Percentiles rank a stretch among this genome's conserved stretches.
phyloP scores from a whole-genome alignment of 1,140 invertebrate species.

The Scaptomyza graminum region DNA sequence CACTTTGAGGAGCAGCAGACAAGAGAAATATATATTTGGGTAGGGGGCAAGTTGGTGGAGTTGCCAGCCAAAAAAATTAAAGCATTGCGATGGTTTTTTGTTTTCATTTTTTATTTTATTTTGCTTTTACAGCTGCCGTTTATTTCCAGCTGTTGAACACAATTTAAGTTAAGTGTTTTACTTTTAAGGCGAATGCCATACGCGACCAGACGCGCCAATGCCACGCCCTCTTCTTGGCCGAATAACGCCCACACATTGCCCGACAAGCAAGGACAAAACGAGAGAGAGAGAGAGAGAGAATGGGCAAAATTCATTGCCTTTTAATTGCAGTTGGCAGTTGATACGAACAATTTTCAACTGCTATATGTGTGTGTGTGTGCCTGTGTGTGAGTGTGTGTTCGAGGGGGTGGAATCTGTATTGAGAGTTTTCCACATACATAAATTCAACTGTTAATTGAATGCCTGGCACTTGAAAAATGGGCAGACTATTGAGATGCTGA shows the following conservation, averaged over 20 bases:
- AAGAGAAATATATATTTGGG: not conserved
- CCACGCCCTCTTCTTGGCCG: constrained; percentile 30
- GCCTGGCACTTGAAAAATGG: constrained; percentile 70
- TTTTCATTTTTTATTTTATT: not conserved
- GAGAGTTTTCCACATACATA: constrained; percentile 47
- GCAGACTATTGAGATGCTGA: constrained; percentile 43
- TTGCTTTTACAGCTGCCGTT: constrained; percentile 19
- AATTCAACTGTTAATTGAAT: constrained; percentile 78
- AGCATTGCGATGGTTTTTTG: constrained; percentile 20
- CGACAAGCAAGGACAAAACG: constrained; percentile 22
- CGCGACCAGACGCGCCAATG: constrained; percentile 10
- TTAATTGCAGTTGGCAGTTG: constrained; percentile 78
- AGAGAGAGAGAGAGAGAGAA: not conserved
- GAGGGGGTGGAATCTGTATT: not conserved
- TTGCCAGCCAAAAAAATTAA: constrained; percentile 20
- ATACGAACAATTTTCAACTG: constrained; percentile 64
- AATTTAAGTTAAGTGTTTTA: constrained; percentile 73
- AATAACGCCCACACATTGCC: constrained; percentile 41
- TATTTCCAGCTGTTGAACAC: constrained; percentile 74
- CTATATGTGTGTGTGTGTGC: not conserved
- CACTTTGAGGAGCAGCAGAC: constrained; percentile 17
- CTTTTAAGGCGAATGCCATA: constrained; percentile 45
- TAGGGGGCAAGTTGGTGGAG: not conserved
- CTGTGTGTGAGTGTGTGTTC: constrained; percentile 3
- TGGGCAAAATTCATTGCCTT: constrained; percentile 74